These are phyloP conservation scores for Calycopis cecrops DNA, from an alignment of 1,140 invertebrate species.

Conservation along the genomic window DNA sequence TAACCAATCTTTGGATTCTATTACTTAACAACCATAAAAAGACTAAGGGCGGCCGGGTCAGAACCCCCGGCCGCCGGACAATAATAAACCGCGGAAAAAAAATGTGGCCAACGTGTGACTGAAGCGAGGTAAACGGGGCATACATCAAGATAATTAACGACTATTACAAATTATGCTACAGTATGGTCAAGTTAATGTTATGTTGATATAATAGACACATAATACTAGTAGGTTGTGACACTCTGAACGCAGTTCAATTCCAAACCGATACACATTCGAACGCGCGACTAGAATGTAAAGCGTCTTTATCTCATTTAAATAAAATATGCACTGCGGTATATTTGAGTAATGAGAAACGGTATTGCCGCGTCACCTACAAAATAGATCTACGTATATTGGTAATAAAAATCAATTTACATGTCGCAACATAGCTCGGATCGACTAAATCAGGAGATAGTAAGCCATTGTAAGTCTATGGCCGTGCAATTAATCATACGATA, in stretches of 20 bases:
- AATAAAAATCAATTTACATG: too few relatives aligned
- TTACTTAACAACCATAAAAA: slow-evolving; percentile 40
- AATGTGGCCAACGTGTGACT: slow-evolving; percentile 9
- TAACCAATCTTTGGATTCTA: slow-evolving; percentile 61
- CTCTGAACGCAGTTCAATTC: slow-evolving; percentile 47
- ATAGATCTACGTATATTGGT: too few relatives aligned
- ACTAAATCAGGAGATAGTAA: too few relatives aligned
- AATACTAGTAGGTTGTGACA: slow-evolving; percentile 33
- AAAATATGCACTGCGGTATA: too few relatives aligned
- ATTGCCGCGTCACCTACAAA: too few relatives aligned
- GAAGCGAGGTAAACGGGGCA: slow-evolving; percentile 13
- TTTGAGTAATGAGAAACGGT: too few relatives aligned
- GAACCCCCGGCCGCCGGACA: neutral
- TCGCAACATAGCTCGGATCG: too few relatives aligned
- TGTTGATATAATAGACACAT: slow-evolving; percentile 25
- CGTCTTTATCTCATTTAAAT: slow-evolving; percentile 12
- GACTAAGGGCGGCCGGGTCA: slow-evolving; percentile 25
- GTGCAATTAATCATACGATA: too few relatives aligned
- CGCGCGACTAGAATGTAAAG: slow-evolving; percentile 38
- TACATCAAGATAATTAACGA: slow-evolving; percentile 15
- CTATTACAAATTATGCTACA: slow-evolving; percentile 24
- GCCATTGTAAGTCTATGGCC: too few relatives aligned
- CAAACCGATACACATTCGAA: slow-evolving; percentile 23
- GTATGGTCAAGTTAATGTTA: slow-evolving; percentile 18
- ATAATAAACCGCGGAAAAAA: slow-evolving; percentile 7